Conservation (phyloP, 2,797 vertebrate species). For the Rallus crepitans region DNA sequence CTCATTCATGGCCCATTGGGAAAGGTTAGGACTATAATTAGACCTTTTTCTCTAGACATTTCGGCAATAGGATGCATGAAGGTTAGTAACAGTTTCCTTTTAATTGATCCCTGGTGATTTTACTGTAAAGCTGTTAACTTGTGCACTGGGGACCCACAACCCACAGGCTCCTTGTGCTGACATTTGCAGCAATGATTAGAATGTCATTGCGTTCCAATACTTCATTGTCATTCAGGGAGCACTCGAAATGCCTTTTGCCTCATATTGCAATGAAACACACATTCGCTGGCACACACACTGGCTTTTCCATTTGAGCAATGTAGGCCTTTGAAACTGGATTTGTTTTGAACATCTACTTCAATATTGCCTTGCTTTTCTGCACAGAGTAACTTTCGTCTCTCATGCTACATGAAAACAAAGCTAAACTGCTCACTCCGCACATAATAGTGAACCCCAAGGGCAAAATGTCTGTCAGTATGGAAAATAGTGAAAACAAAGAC, state of each 20-base stretch:
- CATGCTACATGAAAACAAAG: conserved; percentile 72
- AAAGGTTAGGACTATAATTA: conserved; percentile 82
- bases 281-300: not conserved
- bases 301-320: conserved; percentile 47
- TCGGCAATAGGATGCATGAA: conserved; percentile 76
- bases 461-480: conserved; percentile 68
- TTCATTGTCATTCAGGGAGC: conserved; percentile 79
- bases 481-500: conserved; percentile 72
- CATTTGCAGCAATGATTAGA: conserved; percentile 82
- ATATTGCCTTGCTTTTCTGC: conserved; percentile 47
- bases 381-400: conserved; percentile 60
- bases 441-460: conserved; percentile 66
- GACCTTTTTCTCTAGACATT: conserved; percentile 77
- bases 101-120: conserved; percentile 81
- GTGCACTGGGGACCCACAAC: conserved; percentile 66
- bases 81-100: conserved; percentile 78
- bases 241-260: conserved; percentile 61
- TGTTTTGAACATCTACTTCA: conserved; percentile 63
- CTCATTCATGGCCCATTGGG: conserved; percentile 78
- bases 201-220: conserved; percentile 80
- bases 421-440: conserved; percentile 57
- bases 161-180: conserved; percentile 76
- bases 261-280: conserved; percentile 56
- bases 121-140: conserved; percentile 79
- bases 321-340: conserved; percentile 68